phyloP scores from a whole-genome alignment of 2,113 vertebrate species.

The Ctenomys sociabilis region DNA sequence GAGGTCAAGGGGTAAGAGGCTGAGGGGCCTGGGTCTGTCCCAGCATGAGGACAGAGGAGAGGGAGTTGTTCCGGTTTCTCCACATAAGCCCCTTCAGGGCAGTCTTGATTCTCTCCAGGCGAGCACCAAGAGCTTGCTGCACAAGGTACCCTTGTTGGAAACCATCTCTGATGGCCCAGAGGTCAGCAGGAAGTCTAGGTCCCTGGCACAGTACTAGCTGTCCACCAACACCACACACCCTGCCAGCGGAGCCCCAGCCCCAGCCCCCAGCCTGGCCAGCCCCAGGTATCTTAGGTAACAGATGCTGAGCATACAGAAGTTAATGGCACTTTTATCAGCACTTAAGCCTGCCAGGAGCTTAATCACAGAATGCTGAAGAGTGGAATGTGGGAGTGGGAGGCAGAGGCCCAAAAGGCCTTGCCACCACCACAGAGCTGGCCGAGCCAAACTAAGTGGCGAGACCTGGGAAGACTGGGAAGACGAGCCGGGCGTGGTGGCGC shows the following conservation, averaged over 20 bases:
- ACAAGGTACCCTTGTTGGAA: conserved; percentile 70
- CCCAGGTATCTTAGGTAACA: conserved; percentile 75
- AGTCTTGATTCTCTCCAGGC: conserved; percentile 52
- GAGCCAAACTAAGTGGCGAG: background rate
- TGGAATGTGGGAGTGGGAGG: conserved; percentile 67
- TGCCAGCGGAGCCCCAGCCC: background rate
- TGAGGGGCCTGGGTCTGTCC: conserved; percentile 61
- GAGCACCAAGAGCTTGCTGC: conserved; percentile 49
- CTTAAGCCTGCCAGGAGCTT: conserved; percentile 72
- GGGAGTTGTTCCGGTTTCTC: conserved; percentile 44
- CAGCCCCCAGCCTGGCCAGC: background rate
- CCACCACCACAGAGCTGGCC: background rate
- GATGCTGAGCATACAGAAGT: conserved; percentile 69
- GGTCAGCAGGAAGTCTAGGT: conserved; percentile 49
- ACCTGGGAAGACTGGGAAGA: background rate
- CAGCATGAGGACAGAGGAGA: background rate
- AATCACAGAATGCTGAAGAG: conserved; percentile 66
- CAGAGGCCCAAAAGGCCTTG: conserved; percentile 41
- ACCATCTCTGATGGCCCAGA: background rate
- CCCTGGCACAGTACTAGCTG: background rate
- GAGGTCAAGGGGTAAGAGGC: conserved; percentile 71
- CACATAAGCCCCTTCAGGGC: conserved; percentile 22
- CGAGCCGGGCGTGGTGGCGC: too few relatives aligned
- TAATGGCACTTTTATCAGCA: conserved; percentile 80
- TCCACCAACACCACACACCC: background rate